phyloP scores from a whole-genome alignment of 2,113 vertebrate species.

The Syngnathus typhle region DNA sequence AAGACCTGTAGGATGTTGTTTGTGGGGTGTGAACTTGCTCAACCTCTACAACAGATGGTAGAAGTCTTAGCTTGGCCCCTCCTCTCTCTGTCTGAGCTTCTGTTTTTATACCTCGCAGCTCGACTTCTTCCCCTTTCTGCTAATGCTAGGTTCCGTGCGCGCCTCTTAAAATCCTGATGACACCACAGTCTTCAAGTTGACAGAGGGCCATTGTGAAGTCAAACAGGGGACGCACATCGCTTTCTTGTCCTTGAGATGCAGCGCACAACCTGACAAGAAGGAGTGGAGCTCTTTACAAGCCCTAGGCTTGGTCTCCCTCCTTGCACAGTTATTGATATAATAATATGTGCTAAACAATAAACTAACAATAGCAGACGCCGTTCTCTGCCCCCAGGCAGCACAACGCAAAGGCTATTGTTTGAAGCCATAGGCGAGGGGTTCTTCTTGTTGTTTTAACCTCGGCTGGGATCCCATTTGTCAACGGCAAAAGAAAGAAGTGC shows the following conservation, averaged over 20 bases:
- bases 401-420: slow-evolving; percentile 35
- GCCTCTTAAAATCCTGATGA: slow-evolving; percentile 41
- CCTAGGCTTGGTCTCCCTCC: no score
- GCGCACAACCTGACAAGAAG: no score
- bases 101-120: slow-evolving; percentile 63
- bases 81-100: slow-evolving; percentile 52
- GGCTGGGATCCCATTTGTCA: slow-evolving; percentile 47
- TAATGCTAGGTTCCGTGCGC: slow-evolving; percentile 59
- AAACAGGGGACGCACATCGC: slow-evolving; percentile 12
- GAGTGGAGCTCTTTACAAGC: no score
- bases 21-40: slow-evolving; percentile 48
- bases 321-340: no score
- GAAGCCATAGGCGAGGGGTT: slow-evolving; percentile 29
- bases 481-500: slow-evolving; percentile 30
- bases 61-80: slow-evolving; percentile 43
- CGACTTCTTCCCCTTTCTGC: slow-evolving; percentile 42
- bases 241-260: slow-evolving; percentile 10
- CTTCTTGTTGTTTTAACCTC: slow-evolving; percentile 59
- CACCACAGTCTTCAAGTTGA: slow-evolving; percentile 52
- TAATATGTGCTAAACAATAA: no score
- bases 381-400: neutral
- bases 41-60: slow-evolving; percentile 57
- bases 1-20: neutral
- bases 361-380: no score
- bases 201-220: slow-evolving; percentile 32